Evolutionary conservation across 2,888 invertebrate genomes (phyloP).

Genomic region (Netelia inedita): DNA sequence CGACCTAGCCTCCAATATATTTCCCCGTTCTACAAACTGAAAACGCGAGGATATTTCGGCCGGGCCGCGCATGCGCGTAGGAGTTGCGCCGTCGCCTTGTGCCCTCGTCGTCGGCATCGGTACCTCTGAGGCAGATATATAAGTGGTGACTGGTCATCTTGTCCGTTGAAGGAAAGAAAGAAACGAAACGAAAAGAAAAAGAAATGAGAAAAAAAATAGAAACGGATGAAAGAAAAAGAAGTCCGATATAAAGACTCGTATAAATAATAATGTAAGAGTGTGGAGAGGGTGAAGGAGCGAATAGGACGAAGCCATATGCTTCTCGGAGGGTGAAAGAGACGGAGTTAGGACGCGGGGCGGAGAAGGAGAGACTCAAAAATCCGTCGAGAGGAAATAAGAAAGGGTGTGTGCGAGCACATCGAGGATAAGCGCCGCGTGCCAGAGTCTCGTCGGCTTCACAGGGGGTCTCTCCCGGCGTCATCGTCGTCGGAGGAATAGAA

Average conservation of each 20-base stretch:
- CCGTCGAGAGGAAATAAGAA: slow-evolving; percentile 40
- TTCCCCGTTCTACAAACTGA: slow-evolving; percentile 20
- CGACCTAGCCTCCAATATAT: slow-evolving; percentile 52
- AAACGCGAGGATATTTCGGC: slow-evolving; percentile 19
- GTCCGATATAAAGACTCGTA: slow-evolving; percentile 68
- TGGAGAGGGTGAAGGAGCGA: slow-evolving; percentile 38
- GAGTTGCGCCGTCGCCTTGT: slow-evolving; percentile 48
- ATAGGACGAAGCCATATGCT: too few species aligned
- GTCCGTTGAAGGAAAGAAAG: slow-evolving; percentile 59
- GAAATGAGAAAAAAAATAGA: too few species aligned
- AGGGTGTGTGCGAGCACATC: slow-evolving; percentile 59
- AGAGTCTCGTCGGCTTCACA: slow-evolving; percentile 78
- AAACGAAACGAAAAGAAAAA: background rate
- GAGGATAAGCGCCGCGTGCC: slow-evolving; percentile 83
- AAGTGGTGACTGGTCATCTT: slow-evolving; percentile 69
- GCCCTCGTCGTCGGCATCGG: slow-evolving; percentile 44
- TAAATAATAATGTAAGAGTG: slow-evolving; percentile 71
- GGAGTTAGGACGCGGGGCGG: background rate
- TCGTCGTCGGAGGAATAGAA: slow-evolving; percentile 52
- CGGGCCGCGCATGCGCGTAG: slow-evolving; percentile 47
- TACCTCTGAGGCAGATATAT: slow-evolving; percentile 38
- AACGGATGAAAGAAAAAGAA: slow-evolving; percentile 16
- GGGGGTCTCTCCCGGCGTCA: slow-evolving; percentile 77
- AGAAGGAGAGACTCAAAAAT: slow-evolving; percentile 26
- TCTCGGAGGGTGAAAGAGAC: too few species aligned